phyloP scores from a whole-genome alignment of 1,140 invertebrate species.

The Cepaea nemoralis region DNA sequence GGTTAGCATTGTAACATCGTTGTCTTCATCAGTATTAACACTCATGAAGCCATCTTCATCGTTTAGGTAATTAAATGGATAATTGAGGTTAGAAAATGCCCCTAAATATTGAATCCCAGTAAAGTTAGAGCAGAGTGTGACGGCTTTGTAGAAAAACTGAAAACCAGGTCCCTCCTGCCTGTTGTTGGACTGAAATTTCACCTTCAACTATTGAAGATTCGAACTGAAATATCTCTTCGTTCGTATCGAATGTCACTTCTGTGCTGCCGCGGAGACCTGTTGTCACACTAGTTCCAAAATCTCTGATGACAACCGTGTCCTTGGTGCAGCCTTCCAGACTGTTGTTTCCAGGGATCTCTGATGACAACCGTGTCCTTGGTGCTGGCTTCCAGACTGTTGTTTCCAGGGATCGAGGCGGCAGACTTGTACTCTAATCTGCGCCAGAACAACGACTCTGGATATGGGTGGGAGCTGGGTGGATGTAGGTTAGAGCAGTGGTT shows the following conservation, averaged over 20 bases:
- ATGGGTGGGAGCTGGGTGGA: too few species aligned
- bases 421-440: too few species aligned
- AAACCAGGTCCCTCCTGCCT: conserved; percentile 35
- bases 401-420: not conserved
- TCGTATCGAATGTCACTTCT: not conserved
- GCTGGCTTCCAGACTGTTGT: not conserved
- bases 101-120: conserved; percentile 39
- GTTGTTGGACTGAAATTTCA: not conserved
- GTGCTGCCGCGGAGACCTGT: not conserved
- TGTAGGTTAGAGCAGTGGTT: too few species aligned
- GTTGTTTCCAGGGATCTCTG: not conserved
- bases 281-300: not conserved
- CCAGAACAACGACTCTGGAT: too few species aligned
- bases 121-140: conserved; percentile 46
- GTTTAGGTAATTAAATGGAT: conserved; percentile 49
- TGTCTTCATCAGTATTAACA: conserved; percentile 3
- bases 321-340: not conserved
- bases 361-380: not conserved
- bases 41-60: conserved; percentile 47
- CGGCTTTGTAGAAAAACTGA: conserved; percentile 38
- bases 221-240: not conserved
- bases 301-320: not conserved
- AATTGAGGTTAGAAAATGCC: conserved; percentile 40
- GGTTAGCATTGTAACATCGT: conserved; percentile 19
- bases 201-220: not conserved